phyloP scores from a whole-genome alignment of 2,113 vertebrate species.

The Pavo muticus region DNA sequence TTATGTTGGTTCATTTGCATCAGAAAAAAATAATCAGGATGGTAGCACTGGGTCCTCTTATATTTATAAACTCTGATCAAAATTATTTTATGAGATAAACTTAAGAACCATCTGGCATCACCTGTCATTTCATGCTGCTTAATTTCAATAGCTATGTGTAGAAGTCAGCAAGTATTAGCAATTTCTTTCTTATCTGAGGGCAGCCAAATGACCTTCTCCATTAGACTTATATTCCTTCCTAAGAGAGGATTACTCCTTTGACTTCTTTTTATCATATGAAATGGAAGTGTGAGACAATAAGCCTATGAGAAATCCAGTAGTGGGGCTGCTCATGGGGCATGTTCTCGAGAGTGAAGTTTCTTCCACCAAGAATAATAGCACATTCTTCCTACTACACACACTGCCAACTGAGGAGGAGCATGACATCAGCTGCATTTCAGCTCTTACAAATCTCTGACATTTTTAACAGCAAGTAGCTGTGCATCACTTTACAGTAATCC shows the following conservation, averaged over 20 bases:
- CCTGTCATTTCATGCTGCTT: not conserved
- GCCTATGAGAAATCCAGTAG: not conserved
- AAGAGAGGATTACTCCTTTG: not conserved
- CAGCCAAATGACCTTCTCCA: constrained; percentile 4
- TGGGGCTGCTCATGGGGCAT: not conserved
- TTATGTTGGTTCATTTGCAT: not conserved
- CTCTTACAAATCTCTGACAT: not conserved
- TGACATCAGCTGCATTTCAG: not conserved
- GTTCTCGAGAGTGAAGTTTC: not conserved
- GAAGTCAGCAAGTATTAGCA: not conserved
- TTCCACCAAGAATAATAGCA: not conserved
- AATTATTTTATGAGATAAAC: constrained; percentile 35
- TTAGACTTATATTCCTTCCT: constrained; percentile 2
- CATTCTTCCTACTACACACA: not conserved
- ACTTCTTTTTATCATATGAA: not conserved
- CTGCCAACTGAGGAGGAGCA: not conserved
- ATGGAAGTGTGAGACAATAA: not conserved
- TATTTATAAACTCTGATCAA: constrained; percentile 49
- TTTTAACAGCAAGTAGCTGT: not conserved
- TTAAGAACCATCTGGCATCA: not conserved
- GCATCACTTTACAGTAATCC: not conserved
- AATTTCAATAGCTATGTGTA: constrained; percentile 3
- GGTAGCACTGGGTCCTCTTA: not conserved
- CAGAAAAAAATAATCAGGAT: not conserved
- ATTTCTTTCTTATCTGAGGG: not conserved